Evolutionary conservation across 2,113 vertebrate genomes (phyloP), one percentile per base, ranked within the genome.

Genomic region (Tylochromis polylepis): DNA sequence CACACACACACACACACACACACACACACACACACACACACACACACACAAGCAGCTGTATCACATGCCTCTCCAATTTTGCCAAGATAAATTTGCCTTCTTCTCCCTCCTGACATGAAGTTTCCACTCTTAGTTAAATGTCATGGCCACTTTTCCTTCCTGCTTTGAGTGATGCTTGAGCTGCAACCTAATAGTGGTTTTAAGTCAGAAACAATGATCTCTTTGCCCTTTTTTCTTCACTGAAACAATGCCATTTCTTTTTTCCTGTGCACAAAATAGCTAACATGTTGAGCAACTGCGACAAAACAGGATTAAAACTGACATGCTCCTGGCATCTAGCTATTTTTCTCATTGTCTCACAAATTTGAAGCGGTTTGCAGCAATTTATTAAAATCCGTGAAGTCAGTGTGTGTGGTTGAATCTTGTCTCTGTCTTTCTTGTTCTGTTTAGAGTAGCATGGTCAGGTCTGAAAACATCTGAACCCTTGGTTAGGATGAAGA

Each of bases 91-190:
- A 29, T 90, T 53, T 22, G 27, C 81, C 41, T 77, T 85, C 36
- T 49, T 90, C 80, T 89, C 81, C 81, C 12, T 89, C 65, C 82
- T 88, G 81, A 89, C 70, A 78, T 49, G 14, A 75, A 85, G 60
- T 87, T 92, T 94, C 84, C 83, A 88, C 78, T 83, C 84, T 89
- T 27, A 84, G 72, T 34, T 24, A 85, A 89, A 89, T 86, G 72
- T 86, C 67, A 89, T 36, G 53, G 60, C 75, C 81, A 65, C 22
- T 58, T 49, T 77, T 85, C 46, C 27, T 82, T 53, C 78, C 65
- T 86, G 70, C n/a, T 62, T 75, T 79, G 67, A 83, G 15, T 77
- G 59, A 85, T 59, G 16, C 41, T 83, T 43, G 3, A 12, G 67
- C 20, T 90, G 79, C 77, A 83, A 80, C 34, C 22, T 16, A n/a